A percentile compares a stretch with the other conserved stretches of the same genome.
These are phyloP conservation scores for Leuciscus idus DNA, from an alignment of 2,113 vertebrate genomes.

Conservation along the genomic window DNA sequence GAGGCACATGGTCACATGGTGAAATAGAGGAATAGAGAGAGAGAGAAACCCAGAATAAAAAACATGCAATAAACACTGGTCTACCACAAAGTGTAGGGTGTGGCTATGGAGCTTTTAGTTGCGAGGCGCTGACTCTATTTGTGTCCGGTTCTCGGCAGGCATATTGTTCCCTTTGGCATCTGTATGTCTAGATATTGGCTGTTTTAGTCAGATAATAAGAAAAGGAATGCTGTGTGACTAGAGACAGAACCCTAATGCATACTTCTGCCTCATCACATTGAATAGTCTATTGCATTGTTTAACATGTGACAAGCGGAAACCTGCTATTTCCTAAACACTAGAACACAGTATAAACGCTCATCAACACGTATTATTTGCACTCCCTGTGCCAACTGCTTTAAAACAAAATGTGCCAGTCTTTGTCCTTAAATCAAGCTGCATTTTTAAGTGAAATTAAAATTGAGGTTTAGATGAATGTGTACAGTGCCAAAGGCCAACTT, in stretches of 20 bases:
- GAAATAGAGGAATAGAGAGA: slow-evolving; percentile 23
- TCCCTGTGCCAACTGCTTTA: not conserved
- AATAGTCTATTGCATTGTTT: slow-evolving; percentile 4
- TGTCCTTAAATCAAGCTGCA: not conserved
- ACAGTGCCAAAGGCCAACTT: slow-evolving; percentile 3
- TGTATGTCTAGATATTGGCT: slow-evolving; percentile 56
- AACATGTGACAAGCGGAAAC: not conserved
- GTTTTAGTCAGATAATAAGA: slow-evolving; percentile 48
- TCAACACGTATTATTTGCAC: not conserved
- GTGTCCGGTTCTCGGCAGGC: slow-evolving; percentile 63
- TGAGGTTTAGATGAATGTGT: not conserved
- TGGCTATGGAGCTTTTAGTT: slow-evolving; percentile 69
- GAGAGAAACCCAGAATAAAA: slow-evolving; percentile 65
- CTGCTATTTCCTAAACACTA: not conserved
- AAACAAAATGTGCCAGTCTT: not conserved
- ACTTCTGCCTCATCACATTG: not conserved
- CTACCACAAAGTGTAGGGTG: slow-evolving; percentile 81
- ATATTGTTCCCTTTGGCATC: slow-evolving; percentile 62
- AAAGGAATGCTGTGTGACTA: slow-evolving; percentile 18
- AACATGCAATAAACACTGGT: slow-evolving; percentile 69
- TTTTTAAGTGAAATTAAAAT: not conserved
- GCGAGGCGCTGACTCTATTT: slow-evolving; percentile 72
- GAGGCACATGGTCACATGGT: not conserved
- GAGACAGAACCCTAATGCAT: not conserved
- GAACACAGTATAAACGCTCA: not conserved